Percentiles rank a stretch among this genome's conserved stretches.
These are phyloP conservation scores for Sitta carolinensis DNA, from an alignment of 2,797 vertebrate genomes.

Conservation along the genomic window DNA sequence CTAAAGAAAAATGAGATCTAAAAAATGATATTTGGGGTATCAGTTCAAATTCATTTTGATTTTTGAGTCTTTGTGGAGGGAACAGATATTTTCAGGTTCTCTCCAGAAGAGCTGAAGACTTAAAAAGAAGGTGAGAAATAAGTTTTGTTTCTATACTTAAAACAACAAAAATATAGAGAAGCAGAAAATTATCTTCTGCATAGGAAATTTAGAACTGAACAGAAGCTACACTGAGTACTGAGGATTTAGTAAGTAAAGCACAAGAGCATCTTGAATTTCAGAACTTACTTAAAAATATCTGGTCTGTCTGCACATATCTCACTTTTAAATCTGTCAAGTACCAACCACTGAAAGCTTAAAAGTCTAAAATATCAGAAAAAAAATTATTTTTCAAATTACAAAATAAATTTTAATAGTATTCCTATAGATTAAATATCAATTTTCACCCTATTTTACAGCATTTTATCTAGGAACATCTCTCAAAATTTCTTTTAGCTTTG, in stretches of 20 bases:
- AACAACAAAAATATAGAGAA: background rate
- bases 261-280: background rate
- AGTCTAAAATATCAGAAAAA: background rate
- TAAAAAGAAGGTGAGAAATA: background rate
- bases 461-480: background rate
- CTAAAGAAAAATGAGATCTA: background rate
- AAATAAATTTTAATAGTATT: background rate
- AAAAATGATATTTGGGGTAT: background rate
- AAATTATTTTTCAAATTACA: background rate
- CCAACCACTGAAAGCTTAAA: background rate
- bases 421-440: background rate
- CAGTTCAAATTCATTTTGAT: background rate
- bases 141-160: background rate
- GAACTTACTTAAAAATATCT: background rate
- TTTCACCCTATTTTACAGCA: background rate
- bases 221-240: background rate
- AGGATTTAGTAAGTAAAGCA: background rate
- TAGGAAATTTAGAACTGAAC: background rate
- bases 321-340: background rate
- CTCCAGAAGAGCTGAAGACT: background rate
- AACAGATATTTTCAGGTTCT: background rate
- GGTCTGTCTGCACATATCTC: background rate
- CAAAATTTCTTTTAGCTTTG: background rate
- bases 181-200: background rate
- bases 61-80: background rate